Evolutionary conservation across 2,113 vertebrate species (phyloP).

Genomic region (Bombycilla garrulus): DNA sequence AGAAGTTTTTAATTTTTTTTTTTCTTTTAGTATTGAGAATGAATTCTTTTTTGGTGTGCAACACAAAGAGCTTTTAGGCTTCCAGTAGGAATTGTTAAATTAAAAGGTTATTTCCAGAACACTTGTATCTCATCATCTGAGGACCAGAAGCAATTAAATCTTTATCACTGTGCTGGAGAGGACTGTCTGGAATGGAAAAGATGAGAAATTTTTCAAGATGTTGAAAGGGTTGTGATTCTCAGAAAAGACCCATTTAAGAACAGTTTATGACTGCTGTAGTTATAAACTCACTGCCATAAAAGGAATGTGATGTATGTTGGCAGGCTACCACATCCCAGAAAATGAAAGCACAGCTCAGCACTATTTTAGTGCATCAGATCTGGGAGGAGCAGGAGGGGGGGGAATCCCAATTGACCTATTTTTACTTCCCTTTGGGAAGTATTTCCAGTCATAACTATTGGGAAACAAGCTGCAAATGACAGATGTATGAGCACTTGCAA

Average conservation of each 20-base stretch:
- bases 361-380: not conserved
- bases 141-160: conserved; percentile 41
- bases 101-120: conserved; percentile 42
- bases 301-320: conserved; percentile 25
- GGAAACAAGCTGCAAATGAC: not conserved
- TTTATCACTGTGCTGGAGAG: not conserved
- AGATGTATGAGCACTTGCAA: not conserved
- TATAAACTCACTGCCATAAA: conserved; percentile 33
- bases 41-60: not conserved
- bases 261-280: conserved; percentile 1
- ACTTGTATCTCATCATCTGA: conserved; percentile 32
- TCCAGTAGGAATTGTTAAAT: conserved; percentile 36
- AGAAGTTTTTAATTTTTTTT: not conserved
- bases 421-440: not conserved
- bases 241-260: conserved; percentile 32
- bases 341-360: not conserved
- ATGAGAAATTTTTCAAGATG: conserved; percentile 38
- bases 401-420: not conserved
- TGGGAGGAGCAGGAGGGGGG: not conserved
- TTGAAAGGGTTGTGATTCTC: not conserved
- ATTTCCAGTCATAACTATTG: not conserved
- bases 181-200: conserved; percentile 16
- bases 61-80: not conserved
- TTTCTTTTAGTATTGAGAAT: not conserved
- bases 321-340: not conserved